phyloP scores from a whole-genome alignment of 2,797 vertebrate genomes.

The Gallinago stenura region DNA sequence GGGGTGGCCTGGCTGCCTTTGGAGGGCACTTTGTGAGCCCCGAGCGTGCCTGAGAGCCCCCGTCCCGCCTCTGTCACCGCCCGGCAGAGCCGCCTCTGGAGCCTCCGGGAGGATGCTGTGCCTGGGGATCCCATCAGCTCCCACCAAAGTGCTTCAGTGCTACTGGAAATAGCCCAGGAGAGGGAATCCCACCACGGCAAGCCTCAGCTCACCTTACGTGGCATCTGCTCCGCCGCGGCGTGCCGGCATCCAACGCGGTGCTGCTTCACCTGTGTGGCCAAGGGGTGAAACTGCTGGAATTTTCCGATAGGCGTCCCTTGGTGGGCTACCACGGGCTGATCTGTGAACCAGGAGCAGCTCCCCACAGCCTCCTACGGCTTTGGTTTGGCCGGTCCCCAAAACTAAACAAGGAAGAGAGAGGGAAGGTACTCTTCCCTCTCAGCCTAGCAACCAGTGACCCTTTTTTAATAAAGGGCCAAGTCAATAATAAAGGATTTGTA shows the following conservation, averaged over 20 bases:
- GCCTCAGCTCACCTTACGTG: fast-evolving
- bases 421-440: not conserved
- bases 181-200: not conserved
- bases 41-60: not conserved
- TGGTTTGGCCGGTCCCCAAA: not conserved
- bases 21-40: not conserved
- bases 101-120: not conserved
- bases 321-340: not conserved
- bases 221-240: fast-evolving
- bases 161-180: not conserved
- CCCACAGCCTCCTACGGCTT: not conserved
- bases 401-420: not conserved
- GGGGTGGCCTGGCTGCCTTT: not conserved
- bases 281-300: not conserved
- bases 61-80: not conserved
- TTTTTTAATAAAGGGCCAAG: not conserved
- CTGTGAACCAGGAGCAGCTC: not conserved
- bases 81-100: not conserved
- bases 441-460: not conserved
- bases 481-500: not conserved
- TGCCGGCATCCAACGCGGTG: fast-evolving
- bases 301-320: fast-evolving
- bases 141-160: fast-evolving
- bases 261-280: not conserved
- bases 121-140: fast-evolving